Conservation (phyloP, 1,140 invertebrate genomes). For the Acyrthosiphon pisum region DNA sequence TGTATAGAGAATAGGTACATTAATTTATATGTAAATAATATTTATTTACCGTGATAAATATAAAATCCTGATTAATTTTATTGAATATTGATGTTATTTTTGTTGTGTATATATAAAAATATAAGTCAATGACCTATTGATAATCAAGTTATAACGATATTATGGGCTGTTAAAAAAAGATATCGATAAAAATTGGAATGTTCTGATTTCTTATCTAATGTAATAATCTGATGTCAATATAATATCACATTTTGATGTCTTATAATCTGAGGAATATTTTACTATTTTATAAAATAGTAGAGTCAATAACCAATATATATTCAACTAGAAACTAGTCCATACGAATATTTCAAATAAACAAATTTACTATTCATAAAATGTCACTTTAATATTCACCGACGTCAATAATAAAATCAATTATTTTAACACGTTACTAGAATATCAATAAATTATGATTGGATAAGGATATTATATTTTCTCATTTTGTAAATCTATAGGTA, state of each 20-base stretch:
- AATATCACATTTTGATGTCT: background rate
- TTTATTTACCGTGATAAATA: background rate
- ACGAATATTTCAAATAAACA: background rate
- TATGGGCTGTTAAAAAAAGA: background rate
- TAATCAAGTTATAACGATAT: background rate
- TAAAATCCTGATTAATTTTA: background rate
- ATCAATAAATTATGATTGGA: background rate
- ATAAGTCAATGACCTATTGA: background rate
- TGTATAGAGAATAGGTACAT: background rate
- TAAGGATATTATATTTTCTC: background rate
- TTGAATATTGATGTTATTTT: background rate
- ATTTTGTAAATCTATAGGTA: background rate
- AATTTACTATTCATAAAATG: constrained; percentile 10
- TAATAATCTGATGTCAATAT: background rate
- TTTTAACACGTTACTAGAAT: background rate
- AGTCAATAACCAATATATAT: background rate
- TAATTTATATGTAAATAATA: background rate
- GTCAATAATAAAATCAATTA: constrained; percentile 19
- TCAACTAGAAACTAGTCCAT: background rate
- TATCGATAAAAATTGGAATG: background rate
- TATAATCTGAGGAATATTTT: background rate
- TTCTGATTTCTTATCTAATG: background rate
- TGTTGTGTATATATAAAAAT: background rate
- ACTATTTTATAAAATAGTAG: background rate
- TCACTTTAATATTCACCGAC: constrained; percentile 18